A percentile compares a stretch with the other conserved stretches of the same genome.
These are phyloP conservation scores for Pseudochromis fuscus DNA, from an alignment of 2,797 vertebrate genomes.

Conservation along the genomic window DNA sequence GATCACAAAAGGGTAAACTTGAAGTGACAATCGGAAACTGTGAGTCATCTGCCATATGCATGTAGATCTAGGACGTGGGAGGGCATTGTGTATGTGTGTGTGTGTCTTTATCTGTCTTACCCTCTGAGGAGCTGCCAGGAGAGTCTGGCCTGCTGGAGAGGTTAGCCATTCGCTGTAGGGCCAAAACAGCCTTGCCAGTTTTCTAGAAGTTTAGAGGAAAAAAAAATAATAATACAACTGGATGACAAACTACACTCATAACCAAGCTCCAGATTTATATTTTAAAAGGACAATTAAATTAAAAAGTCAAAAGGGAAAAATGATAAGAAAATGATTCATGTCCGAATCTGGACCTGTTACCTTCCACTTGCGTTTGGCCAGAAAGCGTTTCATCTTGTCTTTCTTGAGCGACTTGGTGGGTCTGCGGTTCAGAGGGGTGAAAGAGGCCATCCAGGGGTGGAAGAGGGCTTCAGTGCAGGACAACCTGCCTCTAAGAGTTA, in stretches of 20 bases:
- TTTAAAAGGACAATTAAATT: slow-evolving; percentile 3
- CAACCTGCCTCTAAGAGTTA: slow-evolving; percentile 80
- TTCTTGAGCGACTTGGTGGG: slow-evolving; percentile 85
- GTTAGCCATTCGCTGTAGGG: slow-evolving; percentile 87
- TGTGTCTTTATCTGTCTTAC: slow-evolving; percentile 67
- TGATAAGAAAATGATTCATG: slow-evolving; percentile 26
- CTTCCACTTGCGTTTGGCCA: slow-evolving; percentile 90
- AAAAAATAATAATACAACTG: slow-evolving; percentile 34
- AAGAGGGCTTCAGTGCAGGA: slow-evolving; percentile 83
- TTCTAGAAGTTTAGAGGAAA: slow-evolving; percentile 77
- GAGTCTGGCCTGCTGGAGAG: slow-evolving; percentile 81
- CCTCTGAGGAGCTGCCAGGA: slow-evolving; percentile 75
- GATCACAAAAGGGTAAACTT: slow-evolving; percentile 74
- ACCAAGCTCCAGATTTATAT: slow-evolving; percentile 31
- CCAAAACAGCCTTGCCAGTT: slow-evolving; percentile 90
- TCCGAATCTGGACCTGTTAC: slow-evolving; percentile 62
- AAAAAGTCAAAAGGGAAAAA: slow-evolving; percentile 36
- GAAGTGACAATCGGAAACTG: slow-evolving; percentile 75
- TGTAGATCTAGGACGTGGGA: slow-evolving; percentile 48
- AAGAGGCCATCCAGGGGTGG: slow-evolving; percentile 89
- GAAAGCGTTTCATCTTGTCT: slow-evolving; percentile 87
- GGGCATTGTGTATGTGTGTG: slow-evolving; percentile 12
- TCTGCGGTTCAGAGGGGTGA: slow-evolving; percentile 66
- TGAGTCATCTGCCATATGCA: slow-evolving; percentile 69
- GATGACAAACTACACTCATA: slow-evolving; percentile 53